Evolutionary conservation across 2,888 invertebrate species (phyloP), one percentile per base, ranked within the genome.

Genomic region (Lathronympha strigana): DNA sequence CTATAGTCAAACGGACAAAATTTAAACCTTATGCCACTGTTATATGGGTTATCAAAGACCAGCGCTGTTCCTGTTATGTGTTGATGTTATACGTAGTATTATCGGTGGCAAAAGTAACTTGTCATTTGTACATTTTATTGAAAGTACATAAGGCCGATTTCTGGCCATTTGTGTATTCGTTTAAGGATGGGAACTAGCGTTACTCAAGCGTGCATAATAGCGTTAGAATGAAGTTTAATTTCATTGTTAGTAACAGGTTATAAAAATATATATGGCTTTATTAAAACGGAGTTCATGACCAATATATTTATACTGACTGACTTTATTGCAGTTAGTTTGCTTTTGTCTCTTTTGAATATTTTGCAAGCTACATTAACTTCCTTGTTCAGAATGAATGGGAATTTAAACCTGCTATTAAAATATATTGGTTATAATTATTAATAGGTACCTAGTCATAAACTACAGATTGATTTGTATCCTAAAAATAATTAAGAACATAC

Each of bases 121-220:
- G 23, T 1, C n/a, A 23, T 8, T 47, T 2, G 13, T 47, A 23
- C n/a, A 6, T n/a, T 2, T 47, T 47, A 23, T 5, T 23, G n/a
- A 23, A n/a, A 1, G 4, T n/a, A 6, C 2, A 47, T 47, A 47
- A 47, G n/a, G 19, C n/a, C 13, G 2, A 13, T 5, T 6, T n/a
- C 1, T 47, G 23, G 23, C n/a, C n/a, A 47, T 13, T 45, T 21
- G 40, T 45, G 45, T 45, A 4, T 21, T 45, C 1, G 13, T 23
- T 47, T 47, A 23, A n/a, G 11, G 45, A 47, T 47, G 47, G 23
- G 83, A 82, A 82, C 72, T 68, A 5, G 31, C 69, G 67, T 68
- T 47, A 72, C 70, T 71, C 63, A 69, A 64, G 67, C 71, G 72
- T 76, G 73, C 71, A 76, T 61, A 66, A 68, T 69, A 67, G 67